Evolutionary conservation across 1,140 invertebrate genomes (phyloP).

Genomic region (Drosophila malerkotliana): DNA sequence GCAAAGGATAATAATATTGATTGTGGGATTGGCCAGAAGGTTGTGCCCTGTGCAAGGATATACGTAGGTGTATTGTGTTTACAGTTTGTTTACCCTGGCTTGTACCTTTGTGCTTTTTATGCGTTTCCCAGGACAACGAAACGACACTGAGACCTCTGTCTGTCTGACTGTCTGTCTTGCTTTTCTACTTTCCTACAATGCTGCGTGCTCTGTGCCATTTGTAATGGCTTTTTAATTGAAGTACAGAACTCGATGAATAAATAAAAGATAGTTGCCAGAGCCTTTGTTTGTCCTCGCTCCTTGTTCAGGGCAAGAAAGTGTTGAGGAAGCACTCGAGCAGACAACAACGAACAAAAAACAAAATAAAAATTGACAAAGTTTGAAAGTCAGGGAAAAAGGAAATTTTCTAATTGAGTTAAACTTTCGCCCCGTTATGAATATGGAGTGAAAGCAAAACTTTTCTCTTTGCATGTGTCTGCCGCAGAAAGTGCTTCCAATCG

Average conservation of each 20-base stretch:
- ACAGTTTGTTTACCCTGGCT: constrained; percentile 35
- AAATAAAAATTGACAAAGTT: constrained; percentile 47
- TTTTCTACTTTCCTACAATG: background rate
- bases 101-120: constrained; percentile 35
- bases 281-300: constrained; percentile 24
- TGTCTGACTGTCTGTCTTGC: constrained; percentile 7
- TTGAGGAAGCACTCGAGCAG: constrained; percentile 3
- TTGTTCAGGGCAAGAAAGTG: constrained; percentile 1
- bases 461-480: constrained; percentile 5
- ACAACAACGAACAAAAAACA: background rate
- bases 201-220: constrained; percentile 25
- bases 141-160: constrained; percentile 53
- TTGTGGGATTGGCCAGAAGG: constrained; percentile 32
- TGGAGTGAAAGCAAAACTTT: constrained; percentile 38
- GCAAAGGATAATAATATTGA: constrained; percentile 76
- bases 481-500: constrained; percentile 38
- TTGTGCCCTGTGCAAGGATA: background rate
- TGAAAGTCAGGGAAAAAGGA: constrained; percentile 35
- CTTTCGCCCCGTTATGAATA: constrained; percentile 56
- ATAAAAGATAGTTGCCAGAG: constrained; percentile 63
- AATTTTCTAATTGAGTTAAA: constrained; percentile 69
- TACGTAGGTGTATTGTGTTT: constrained; percentile 48
- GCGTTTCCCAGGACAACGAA: constrained; percentile 64
- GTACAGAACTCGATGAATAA: constrained; percentile 75
- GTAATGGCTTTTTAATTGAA: constrained; percentile 79